Evolutionary conservation across 1,140 invertebrate species (phyloP).

Genomic region (Drosophila subpulchrella): DNA sequence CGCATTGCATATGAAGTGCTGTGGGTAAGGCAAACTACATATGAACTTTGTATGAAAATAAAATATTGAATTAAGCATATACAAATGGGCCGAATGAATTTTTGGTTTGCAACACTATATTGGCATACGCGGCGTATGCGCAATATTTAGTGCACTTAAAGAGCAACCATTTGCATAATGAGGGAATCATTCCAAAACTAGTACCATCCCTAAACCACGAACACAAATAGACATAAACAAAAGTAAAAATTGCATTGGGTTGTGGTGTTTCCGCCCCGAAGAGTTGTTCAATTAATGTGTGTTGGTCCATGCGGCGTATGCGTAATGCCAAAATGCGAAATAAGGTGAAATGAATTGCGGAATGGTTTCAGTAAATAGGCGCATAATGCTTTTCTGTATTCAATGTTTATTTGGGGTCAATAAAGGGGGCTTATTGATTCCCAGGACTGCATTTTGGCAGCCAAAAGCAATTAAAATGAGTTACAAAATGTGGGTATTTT

Average conservation of each 20-base stretch:
- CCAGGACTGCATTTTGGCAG: conserved; percentile 2
- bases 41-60: conserved; percentile 41
- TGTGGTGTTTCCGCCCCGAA: conserved; percentile 5
- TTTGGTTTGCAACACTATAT: conserved; percentile 2
- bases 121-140: conserved; percentile 29
- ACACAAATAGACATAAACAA: conserved; percentile 23
- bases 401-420: conserved; percentile 21
- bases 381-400: conserved; percentile 24
- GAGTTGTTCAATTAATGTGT: conserved; percentile 50
- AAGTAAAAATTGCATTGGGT: background rate
- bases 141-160: conserved; percentile 63
- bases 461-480: conserved; percentile 8
- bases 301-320: conserved; percentile 30
- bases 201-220: background rate
- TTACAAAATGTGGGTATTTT: background rate
- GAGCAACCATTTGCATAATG: conserved; percentile 59
- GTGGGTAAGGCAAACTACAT: conserved; percentile 19
- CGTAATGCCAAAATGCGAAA: conserved; percentile 40
- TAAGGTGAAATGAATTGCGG: conserved; percentile 31
- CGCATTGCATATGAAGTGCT: background rate
- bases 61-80: conserved; percentile 50
- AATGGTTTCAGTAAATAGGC: conserved; percentile 43
- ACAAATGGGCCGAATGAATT: conserved; percentile 18
- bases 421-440: conserved; percentile 15
- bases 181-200: conserved; percentile 21